These are phyloP conservation scores for Drosophila pseudoobscura DNA, from an alignment of 1,140 invertebrate genomes.

Conservation along the genomic window DNA sequence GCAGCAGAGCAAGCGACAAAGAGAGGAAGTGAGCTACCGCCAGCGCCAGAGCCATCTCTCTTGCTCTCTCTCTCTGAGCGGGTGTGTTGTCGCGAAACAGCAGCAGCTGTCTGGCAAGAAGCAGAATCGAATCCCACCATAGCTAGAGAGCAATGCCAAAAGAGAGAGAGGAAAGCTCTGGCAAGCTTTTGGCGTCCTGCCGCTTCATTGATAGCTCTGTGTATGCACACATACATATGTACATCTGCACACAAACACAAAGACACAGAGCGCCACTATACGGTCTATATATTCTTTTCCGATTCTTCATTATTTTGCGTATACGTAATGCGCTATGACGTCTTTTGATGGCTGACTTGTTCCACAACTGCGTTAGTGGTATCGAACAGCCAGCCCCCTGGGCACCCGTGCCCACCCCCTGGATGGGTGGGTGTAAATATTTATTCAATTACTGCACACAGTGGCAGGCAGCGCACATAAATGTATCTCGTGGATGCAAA, in stretches of 20 bases:
- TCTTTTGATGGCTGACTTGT: constrained; percentile 55
- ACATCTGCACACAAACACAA: background rate
- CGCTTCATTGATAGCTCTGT: constrained; percentile 61
- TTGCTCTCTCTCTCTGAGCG: constrained; percentile 6
- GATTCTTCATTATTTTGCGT: constrained; percentile 52
- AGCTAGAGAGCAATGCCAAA: constrained; percentile 1
- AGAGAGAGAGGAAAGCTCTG: constrained; percentile 35
- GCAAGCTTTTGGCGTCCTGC: constrained; percentile 73
- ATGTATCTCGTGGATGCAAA: constrained; percentile 24
- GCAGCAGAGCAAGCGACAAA: background rate
- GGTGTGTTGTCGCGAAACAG: constrained; percentile 25
- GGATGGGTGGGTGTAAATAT: constrained; percentile 18
- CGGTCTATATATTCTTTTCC: constrained; percentile 1
- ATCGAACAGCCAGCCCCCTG: background rate
- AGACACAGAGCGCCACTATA: too few species aligned
- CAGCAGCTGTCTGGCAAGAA: constrained; percentile 72
- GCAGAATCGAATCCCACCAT: constrained; percentile 70
- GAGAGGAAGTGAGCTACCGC: background rate
- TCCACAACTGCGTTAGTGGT: constrained; percentile 12
- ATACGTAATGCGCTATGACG: constrained; percentile 77
- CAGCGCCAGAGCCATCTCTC: background rate
- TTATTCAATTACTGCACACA: constrained; percentile 28
- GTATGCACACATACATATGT: too few species aligned
- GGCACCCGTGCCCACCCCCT: background rate
- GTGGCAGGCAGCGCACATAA: background rate